phyloP scores from a whole-genome alignment of 37 sponge, comb jelly and placozoan genomes.

The Oopsacas minuta region DNA sequence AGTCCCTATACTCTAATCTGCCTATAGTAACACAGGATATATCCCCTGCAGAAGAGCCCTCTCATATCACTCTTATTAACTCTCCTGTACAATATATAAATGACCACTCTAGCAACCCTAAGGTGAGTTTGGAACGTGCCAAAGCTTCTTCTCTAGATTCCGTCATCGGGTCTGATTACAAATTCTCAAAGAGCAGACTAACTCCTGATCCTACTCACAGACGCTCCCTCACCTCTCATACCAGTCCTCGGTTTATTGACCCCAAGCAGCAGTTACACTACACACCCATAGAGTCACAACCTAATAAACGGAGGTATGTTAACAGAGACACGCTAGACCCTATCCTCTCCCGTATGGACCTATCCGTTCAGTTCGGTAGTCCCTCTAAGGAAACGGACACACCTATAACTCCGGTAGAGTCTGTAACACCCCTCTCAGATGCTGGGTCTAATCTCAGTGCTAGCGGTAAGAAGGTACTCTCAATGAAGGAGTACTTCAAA shows the following conservation, averaged over 20 bases:
- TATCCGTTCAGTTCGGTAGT: background rate
- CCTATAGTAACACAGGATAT: background rate
- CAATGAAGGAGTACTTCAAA: background rate
- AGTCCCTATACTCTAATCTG: background rate
- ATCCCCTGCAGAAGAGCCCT: background rate
- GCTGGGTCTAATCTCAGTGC: background rate
- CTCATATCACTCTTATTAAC: background rate
- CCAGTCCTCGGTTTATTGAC: conserved; percentile 1
- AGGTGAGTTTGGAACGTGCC: background rate
- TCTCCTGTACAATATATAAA: background rate
- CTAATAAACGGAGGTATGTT: background rate
- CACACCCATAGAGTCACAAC: background rate
- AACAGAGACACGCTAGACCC: too few species aligned
- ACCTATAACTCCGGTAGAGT: background rate
- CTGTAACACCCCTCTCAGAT: background rate
- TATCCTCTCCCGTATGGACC: background rate
- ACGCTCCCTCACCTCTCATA: background rate
- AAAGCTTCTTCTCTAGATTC: conserved; percentile 7
- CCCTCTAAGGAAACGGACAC: background rate
- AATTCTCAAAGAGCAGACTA: background rate
- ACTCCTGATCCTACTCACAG: background rate
- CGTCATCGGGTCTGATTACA: background rate
- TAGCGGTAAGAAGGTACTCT: background rate
- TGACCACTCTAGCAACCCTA: background rate
- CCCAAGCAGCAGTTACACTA: background rate